phyloP scores from a whole-genome alignment of 2,888 invertebrate genomes.

The Steromphala cineraria region DNA sequence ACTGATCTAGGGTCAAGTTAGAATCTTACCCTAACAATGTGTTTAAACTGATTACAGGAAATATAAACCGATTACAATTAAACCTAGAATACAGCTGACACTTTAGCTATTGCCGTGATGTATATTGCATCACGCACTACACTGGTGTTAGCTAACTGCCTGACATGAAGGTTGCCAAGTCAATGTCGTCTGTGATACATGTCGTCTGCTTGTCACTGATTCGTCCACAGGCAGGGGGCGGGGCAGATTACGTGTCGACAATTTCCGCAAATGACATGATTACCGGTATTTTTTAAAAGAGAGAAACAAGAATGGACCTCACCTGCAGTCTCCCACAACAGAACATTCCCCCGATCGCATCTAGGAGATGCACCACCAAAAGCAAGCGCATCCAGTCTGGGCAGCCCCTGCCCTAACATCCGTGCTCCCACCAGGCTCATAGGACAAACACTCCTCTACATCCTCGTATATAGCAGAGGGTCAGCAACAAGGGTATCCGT shows the following conservation, averaged over 20 bases:
- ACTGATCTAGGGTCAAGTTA: no score
- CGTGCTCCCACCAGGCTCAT: not conserved
- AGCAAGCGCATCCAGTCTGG: slow-evolving; percentile 14
- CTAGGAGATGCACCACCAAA: slow-evolving; percentile 13
- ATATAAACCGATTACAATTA: no score
- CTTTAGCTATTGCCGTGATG: no score
- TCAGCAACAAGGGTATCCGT: no score
- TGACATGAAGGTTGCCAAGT: not conserved
- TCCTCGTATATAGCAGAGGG: not conserved
- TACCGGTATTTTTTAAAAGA: not conserved
- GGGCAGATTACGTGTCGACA: not conserved
- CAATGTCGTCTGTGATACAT: not conserved
- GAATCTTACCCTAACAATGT: no score
- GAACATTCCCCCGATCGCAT: slow-evolving; percentile 39
- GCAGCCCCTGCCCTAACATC: slow-evolving; percentile 1
- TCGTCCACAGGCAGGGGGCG: slow-evolving; percentile 7
- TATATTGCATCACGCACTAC: no score
- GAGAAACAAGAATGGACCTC: slow-evolving; percentile 6
- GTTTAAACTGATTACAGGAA: no score
- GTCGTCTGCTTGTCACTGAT: slow-evolving; percentile 18
- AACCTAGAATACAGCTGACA: no score
- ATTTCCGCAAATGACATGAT: not conserved
- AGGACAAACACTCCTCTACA: slow-evolving; percentile 15
- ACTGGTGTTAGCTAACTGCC: no score
- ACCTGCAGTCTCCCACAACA: slow-evolving; percentile 45